Percentiles rank a stretch among this genome's conserved stretches.
These are phyloP conservation scores for Pogonomyrmex barbatus DNA, from an alignment of 1,140 invertebrate genomes.

Conservation along the genomic window DNA sequence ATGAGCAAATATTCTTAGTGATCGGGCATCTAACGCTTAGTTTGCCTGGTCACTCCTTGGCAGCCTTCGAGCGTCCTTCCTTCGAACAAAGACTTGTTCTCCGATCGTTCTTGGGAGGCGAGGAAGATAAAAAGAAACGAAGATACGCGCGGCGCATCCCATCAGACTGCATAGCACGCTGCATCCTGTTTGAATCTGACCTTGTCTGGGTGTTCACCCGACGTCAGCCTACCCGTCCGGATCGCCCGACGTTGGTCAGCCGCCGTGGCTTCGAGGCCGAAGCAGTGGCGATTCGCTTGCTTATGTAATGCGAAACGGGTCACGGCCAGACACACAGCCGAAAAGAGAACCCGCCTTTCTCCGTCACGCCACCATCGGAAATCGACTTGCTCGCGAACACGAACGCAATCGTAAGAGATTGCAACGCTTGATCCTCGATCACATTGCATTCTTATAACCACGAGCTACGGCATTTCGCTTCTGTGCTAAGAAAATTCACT, in stretches of 20 bases:
- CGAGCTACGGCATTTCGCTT: neutral
- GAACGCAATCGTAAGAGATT: conserved; percentile 12
- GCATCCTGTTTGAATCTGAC: conserved; percentile 74
- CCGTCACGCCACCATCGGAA: conserved; percentile 46
- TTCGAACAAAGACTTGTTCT: conserved; percentile 55
- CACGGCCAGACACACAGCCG: conserved; percentile 78
- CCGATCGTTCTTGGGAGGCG: neutral
- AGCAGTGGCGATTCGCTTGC: conserved; percentile 49
- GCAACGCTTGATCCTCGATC: neutral
- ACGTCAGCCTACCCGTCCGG: conserved; percentile 36
- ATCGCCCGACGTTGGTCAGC: conserved; percentile 31
- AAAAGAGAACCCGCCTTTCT: conserved; percentile 72
- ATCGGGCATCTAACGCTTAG: neutral
- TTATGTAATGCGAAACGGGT: conserved; percentile 81
- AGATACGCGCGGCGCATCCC: conserved; percentile 23
- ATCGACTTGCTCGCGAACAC: neutral
- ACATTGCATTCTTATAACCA: neutral
- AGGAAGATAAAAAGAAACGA: conserved; percentile 2
- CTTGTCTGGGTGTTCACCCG: conserved; percentile 80
- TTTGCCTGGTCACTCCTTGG: conserved; percentile 8
- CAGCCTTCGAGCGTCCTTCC: conserved; percentile 17
- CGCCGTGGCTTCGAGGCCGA: conserved; percentile 57
- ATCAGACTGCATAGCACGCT: conserved; percentile 57
- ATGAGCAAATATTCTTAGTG: neutral
- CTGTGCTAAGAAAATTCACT: neutral